Evolutionary conservation across 2,113 vertebrate species (phyloP), one percentile per base, ranked within the genome.

Genomic region (Gavia stellata): DNA sequence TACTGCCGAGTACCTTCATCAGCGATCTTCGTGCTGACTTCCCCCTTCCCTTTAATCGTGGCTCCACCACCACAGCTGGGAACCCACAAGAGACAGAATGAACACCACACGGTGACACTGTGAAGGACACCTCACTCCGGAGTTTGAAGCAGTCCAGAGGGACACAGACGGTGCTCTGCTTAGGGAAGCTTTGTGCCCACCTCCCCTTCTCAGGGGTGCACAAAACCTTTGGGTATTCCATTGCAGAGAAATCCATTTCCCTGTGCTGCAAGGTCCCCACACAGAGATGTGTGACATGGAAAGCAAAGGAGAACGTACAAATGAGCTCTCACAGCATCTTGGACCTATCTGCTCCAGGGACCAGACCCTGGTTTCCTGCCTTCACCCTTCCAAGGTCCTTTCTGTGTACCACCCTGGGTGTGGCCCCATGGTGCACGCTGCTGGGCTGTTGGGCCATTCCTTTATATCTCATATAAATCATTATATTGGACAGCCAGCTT

Each of bases 381-480:
- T 11, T 77, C 53, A 50, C 58, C 23, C 29, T 82, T 77, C 21
- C 47, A 75, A 78, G 58, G 14, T 50, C 34, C 38, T 62, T 80
- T 49, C 58, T 33, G 31, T 9, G 10, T 74, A 34, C 24, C 20
- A 24, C 23, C 21, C 29, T 33, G 33, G 17, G 16, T 36, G 20
- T 1, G 0, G 16, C 17, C 10, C 40, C 45, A 12, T 7, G 47
- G 21, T 3, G 8, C 24, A 23, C 1, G 36, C 31, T 67, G 47
- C 31, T 31, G 38, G 26, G 70, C 47, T 61, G 50, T n/a, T 1
- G 1, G 18, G 26, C 16, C 55, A 28, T 92, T 68, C 28, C 40
- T 78, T 40, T 53, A 9, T 36, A 47, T 17, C 55, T 67, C 56
- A 12, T 63, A 36, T 56, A 78, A 86, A 86, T 52, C 24, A 10